A percentile compares a stretch with the other conserved stretches of the same genome.
phyloP scores from a whole-genome alignment of 2,888 invertebrate species.

The Thecophora atra region DNA sequence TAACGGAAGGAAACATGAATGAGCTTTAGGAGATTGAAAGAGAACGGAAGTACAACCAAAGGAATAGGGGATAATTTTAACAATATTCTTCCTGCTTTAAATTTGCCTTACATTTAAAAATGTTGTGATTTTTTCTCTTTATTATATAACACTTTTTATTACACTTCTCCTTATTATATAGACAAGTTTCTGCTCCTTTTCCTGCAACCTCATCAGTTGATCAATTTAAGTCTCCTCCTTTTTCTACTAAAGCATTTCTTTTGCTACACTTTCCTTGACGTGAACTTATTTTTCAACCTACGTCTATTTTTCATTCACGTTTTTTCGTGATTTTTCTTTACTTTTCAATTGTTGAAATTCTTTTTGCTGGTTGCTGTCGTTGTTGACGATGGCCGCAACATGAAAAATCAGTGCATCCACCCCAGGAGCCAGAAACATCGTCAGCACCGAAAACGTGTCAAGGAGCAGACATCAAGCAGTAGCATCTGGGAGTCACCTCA shows the following conservation, averaged over 20 bases:
- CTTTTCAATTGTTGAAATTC: no score
- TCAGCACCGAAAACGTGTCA: conserved; percentile 3
- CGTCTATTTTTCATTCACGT: no score
- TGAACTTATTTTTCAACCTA: no score
- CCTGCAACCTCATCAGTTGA: neutral
- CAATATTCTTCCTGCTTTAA: no score
- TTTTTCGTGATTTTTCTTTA: no score
- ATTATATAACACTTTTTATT: neutral
- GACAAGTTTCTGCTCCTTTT: no score
- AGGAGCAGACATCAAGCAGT: conserved; percentile 4
- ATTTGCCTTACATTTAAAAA: no score
- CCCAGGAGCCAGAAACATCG: neutral
- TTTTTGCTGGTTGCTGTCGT: no score
- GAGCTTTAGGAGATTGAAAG: neutral
- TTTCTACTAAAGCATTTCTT: neutral
- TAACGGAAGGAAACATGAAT: neutral
- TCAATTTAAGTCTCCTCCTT: neutral
- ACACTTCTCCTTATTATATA: neutral
- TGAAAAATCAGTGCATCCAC: conserved; percentile 9
- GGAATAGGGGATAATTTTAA: neutral
- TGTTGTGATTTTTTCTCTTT: neutral
- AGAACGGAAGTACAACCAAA: neutral
- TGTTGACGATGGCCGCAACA: neutral
- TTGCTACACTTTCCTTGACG: neutral
- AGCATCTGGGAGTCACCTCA: neutral